Evolutionary conservation across 2,113 vertebrate species (phyloP).

Genomic region (Microtus pennsylvanicus): DNA sequence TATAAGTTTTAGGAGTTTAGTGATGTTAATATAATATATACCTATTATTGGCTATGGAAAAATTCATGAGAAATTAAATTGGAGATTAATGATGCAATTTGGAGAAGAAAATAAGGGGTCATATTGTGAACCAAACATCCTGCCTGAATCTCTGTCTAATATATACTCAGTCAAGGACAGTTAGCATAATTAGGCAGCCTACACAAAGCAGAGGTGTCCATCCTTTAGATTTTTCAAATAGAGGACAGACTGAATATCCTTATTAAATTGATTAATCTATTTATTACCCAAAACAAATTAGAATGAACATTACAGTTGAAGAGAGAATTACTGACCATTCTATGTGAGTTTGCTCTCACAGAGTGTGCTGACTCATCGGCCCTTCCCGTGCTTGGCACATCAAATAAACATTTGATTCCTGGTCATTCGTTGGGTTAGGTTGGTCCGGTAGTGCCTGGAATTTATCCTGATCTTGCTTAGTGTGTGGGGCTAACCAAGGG

Average conservation of each 20-base stretch:
- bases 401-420: not conserved
- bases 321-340: conserved; percentile 45
- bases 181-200: conserved; percentile 71
- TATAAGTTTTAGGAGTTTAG: conserved; percentile 58
- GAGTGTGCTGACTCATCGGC: not conserved
- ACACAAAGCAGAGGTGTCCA: conserved; percentile 74
- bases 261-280: conserved; percentile 71
- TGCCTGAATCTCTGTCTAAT: conserved; percentile 58
- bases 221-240: conserved; percentile 63
- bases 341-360: not conserved
- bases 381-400: not conserved
- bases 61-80: conserved; percentile 72
- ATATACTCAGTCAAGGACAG: conserved; percentile 61
- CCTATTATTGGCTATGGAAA: conserved; percentile 33
- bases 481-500: not conserved
- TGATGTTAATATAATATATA: conserved; percentile 55
- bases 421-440: not conserved
- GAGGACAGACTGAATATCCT: conserved; percentile 66
- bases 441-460: too few relatives aligned
- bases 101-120: conserved; percentile 55
- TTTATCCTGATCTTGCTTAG: not conserved
- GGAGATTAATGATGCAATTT: conserved; percentile 69
- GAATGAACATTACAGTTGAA: conserved; percentile 39
- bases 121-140: conserved; percentile 56
- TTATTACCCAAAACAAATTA: conserved; percentile 67